A percentile compares a stretch with the other conserved stretches of the same genome.
These are phyloP conservation scores for Microvelia longipes DNA, from an alignment of 1,140 invertebrate species.

Conservation along the genomic window DNA sequence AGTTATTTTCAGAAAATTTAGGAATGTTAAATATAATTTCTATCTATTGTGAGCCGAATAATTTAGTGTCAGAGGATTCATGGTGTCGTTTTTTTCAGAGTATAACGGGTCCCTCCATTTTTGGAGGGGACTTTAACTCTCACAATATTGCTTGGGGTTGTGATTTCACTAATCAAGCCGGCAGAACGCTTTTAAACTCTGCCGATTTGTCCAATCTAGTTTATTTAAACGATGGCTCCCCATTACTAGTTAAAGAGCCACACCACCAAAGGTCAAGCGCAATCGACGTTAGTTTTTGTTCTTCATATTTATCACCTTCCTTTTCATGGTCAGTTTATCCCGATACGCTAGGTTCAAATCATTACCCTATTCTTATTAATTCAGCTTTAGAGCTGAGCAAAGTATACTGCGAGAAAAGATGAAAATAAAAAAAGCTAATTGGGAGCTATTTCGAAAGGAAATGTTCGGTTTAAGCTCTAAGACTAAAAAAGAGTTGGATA, in stretches of 20 bases:
- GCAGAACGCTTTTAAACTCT: not conserved
- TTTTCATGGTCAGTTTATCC: not conserved
- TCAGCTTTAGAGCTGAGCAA: not conserved
- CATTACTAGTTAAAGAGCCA: not conserved
- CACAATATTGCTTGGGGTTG: not conserved
- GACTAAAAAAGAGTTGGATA: not conserved
- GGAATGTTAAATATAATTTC: too few species aligned
- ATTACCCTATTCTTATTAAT: not conserved
- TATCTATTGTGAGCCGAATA: not conserved
- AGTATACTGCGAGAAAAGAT: not conserved
- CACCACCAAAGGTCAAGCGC: not conserved
- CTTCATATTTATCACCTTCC: not conserved
- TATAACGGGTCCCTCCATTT: not conserved
- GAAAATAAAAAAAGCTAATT: not conserved
- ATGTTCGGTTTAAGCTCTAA: not conserved
- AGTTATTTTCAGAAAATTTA: too few species aligned
- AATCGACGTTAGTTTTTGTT: not conserved
- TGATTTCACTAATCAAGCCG: not conserved
- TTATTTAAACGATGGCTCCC: not conserved
- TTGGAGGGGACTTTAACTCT: not conserved
- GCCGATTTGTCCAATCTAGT: not conserved
- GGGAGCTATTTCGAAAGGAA: not conserved
- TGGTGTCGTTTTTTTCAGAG: not conserved
- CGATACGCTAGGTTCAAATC: not conserved
- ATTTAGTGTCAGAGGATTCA: not conserved